Evolutionary conservation across 2,888 invertebrate species (phyloP), one percentile per base, ranked within the genome.

Genomic region (Cremastinae sp.): DNA sequence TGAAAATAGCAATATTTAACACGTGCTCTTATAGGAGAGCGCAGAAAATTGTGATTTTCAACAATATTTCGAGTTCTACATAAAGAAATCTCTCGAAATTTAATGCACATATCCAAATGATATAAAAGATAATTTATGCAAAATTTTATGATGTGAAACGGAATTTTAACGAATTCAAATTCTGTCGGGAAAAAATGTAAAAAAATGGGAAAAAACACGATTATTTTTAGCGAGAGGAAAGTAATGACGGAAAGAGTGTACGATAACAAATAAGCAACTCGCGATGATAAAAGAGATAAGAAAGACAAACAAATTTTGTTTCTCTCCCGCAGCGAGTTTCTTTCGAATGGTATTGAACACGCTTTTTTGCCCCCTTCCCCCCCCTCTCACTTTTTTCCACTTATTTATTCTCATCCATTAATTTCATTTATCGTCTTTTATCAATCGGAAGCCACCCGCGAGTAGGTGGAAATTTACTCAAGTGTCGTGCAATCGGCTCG

Each of bases 401-500:
- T n/a, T n/a, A n/a, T 51, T 20, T 18, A 9, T 49, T 38, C 14
- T 20, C 22, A 22, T 10, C 10, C 16, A 5, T 2, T 7, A 9
- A 9, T 34, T 14, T 28, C 34, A 2, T 34, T 53, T 45, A 54
- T 54, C 54, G 34, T 3, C 2, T 36, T 28, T 45, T 45, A 34
- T 45, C 34, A 34, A 54, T 43, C 65, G 34, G 54, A 66, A 43
- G 38, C 36, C 34, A 16, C 8, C 5, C 51, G 28, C 54, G 54
- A 28, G 18, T 41, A 36, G 54, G 65, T 34, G 12, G 36, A 54
- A 43, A 28, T 54, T 65, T 41, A 51, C 12, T 12, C 7, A 12
- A 16, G 28, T 14, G 7, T 38, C 12, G 20, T 14, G 5, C 20
- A 28, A 28, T 28, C 28, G 28, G 2, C 28, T 3, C 28, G 28